A percentile compares a stretch with the other conserved stretches of the same genome.
These are phyloP conservation scores for Columba guinea DNA, from an alignment of 2,797 vertebrate species.

Conservation along the genomic window DNA sequence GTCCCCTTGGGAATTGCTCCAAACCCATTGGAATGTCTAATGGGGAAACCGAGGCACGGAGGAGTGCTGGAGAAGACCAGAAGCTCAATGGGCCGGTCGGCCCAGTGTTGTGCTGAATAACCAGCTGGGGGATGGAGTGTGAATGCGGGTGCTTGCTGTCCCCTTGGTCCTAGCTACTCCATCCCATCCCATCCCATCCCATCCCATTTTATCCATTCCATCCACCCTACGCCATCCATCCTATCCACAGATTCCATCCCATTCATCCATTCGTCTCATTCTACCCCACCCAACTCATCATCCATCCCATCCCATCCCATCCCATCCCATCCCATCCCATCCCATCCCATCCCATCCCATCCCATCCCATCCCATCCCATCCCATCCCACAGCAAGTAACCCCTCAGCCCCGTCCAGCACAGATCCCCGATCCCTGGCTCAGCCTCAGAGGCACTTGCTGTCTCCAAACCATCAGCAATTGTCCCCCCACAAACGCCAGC, in stretches of 20 bases:
- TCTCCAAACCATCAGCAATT: not conserved
- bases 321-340: not conserved
- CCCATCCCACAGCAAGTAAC: not conserved
- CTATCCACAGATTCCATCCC: too few relatives aligned
- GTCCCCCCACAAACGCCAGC: not conserved
- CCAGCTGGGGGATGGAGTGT: too few relatives aligned
- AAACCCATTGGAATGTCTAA: not conserved
- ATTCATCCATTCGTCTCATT: too few relatives aligned
- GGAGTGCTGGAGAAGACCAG: not conserved
- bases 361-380: not conserved
- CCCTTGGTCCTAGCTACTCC: too few relatives aligned
- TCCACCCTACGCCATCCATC: too few relatives aligned
- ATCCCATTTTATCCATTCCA: too few relatives aligned
- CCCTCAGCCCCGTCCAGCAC: rapidly evolving
- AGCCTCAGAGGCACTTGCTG: not conserved
- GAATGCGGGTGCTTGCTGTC: too few relatives aligned
- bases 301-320: not conserved
- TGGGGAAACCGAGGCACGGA: not conserved
- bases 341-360: not conserved
- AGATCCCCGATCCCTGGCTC: not conserved
- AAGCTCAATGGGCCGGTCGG: not conserved
- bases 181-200: too few relatives aligned
- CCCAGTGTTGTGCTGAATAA: too few relatives aligned
- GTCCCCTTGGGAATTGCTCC: not conserved
- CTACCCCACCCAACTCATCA: too few relatives aligned